Evolutionary conservation across 2,113 vertebrate species (phyloP).

Genomic region (Hystrix cristata): DNA sequence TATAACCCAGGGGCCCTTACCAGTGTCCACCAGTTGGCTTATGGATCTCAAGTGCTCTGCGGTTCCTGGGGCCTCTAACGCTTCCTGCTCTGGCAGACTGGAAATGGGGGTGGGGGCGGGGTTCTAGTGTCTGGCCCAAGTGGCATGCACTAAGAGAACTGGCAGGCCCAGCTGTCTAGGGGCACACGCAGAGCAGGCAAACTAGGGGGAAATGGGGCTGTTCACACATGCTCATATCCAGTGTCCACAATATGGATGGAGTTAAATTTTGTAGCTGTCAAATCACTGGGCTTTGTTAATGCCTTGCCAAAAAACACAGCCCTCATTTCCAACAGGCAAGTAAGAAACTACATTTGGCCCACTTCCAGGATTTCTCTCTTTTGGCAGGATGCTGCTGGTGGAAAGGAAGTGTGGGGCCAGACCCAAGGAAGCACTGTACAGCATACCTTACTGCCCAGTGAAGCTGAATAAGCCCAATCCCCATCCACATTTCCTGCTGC

Average conservation of each 20-base stretch:
- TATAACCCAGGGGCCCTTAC: not conserved
- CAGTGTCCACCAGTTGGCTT: too few relatives aligned
- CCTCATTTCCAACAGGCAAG: conserved; percentile 60
- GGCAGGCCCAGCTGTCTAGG: not conserved
- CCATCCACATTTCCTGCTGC: conserved; percentile 15
- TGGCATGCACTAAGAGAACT: not conserved
- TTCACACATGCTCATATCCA: conserved; percentile 31
- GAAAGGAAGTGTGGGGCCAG: conserved; percentile 55
- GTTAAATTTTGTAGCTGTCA: conserved; percentile 52
- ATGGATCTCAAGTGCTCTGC: not conserved
- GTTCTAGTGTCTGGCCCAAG: not conserved
- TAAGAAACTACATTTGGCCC: conserved; percentile 32
- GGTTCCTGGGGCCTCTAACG: not conserved
- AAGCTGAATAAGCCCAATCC: not conserved
- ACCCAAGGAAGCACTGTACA: conserved; percentile 4
- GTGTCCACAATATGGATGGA: not conserved
- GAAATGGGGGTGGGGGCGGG: not conserved
- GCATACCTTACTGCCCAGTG: not conserved
- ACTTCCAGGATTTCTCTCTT: conserved; percentile 55
- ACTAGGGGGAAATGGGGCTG: not conserved
- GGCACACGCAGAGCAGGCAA: not conserved
- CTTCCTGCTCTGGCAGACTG: not conserved
- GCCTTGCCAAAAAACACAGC: conserved; percentile 63
- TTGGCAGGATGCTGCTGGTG: conserved; percentile 44
- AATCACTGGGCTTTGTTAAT: conserved; percentile 33